Conservation (phyloP, 1,140 invertebrate species). For the Ptiloglossa arizonensis region DNA sequence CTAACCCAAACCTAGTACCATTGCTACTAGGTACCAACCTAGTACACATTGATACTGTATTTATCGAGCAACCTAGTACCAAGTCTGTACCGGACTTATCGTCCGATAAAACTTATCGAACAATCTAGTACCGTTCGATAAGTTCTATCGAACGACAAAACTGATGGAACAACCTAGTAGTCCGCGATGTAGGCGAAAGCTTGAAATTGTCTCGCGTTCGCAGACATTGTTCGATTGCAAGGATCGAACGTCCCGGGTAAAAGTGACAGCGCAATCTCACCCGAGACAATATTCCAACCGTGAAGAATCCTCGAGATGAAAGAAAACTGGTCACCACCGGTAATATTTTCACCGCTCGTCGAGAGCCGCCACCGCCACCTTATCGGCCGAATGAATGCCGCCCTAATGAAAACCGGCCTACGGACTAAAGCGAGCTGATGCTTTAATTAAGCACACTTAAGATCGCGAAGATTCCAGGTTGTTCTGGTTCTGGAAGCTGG, state of each 20-base stretch:
- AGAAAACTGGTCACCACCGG: constrained; percentile 27
- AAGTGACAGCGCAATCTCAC: not conserved
- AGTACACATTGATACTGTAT: too few relatives aligned
- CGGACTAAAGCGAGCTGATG: constrained; percentile 58
- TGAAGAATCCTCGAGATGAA: not conserved
- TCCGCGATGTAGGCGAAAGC: too few relatives aligned
- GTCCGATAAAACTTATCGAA: too few relatives aligned
- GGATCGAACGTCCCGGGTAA: not conserved
- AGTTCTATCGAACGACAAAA: too few relatives aligned
- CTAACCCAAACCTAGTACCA: too few relatives aligned
- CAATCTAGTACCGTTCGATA: too few relatives aligned
- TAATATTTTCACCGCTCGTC: constrained; percentile 36
- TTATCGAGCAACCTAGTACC: too few relatives aligned
- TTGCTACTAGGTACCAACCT: too few relatives aligned
- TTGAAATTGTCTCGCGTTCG: too few relatives aligned
- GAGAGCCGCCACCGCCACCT: constrained; percentile 42
- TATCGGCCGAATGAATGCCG: constrained; percentile 52
- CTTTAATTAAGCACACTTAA: constrained; percentile 72
- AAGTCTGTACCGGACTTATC: too few relatives aligned
- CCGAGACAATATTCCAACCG: not conserved
- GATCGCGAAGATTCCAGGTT: constrained; percentile 63
- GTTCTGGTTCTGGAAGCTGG: constrained; percentile 49
- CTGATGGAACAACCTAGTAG: too few relatives aligned
- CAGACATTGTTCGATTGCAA: not conserved
- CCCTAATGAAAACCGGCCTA: constrained; percentile 56